phyloP scores from a whole-genome alignment of 30 jellyfish, hydroid and myxozoan genomes.

The Cassiopea andromeda region DNA sequence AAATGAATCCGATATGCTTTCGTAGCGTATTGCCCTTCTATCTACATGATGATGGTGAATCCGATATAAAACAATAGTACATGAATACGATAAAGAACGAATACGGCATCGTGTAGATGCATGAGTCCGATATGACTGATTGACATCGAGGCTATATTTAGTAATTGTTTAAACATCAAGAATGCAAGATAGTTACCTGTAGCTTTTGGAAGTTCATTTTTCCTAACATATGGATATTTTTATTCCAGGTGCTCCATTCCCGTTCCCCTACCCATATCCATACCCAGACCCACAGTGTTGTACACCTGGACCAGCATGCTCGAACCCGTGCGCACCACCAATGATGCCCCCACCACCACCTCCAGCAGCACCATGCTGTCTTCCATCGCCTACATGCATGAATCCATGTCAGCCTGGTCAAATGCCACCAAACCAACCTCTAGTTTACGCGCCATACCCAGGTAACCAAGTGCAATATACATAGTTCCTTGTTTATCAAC shows the following conservation, averaged over 20 bases:
- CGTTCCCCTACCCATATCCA: conserved; percentile 85
- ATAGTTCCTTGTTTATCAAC: background rate
- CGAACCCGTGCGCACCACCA: conserved; percentile 88
- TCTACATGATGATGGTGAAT: too few relatives aligned
- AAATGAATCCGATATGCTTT: too few relatives aligned
- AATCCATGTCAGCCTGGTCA: conserved; percentile 93
- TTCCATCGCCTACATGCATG: conserved; percentile 92
- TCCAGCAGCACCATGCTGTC: conserved; percentile 91
- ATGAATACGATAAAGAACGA: too few relatives aligned
- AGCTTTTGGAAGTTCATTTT: background rate
- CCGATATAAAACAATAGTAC: too few relatives aligned
- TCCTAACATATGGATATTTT: background rate
- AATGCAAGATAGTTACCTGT: background rate
- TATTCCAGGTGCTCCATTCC: conserved; percentile 60
- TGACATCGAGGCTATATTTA: too few relatives aligned
- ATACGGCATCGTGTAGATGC: too few relatives aligned
- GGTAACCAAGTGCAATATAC: conserved; percentile 41
- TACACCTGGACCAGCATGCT: conserved; percentile 90
- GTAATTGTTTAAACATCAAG: too few relatives aligned
- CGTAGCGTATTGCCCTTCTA: too few relatives aligned
- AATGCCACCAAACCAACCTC: conserved; percentile 79
- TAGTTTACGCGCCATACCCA: conserved; percentile 89
- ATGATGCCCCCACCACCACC: conserved; percentile 73
- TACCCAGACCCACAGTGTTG: conserved; percentile 77
- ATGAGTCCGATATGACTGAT: too few relatives aligned